These are phyloP conservation scores for Acanthisitta chloris DNA, from an alignment of 2,113 vertebrate genomes.

Conservation along the genomic window DNA sequence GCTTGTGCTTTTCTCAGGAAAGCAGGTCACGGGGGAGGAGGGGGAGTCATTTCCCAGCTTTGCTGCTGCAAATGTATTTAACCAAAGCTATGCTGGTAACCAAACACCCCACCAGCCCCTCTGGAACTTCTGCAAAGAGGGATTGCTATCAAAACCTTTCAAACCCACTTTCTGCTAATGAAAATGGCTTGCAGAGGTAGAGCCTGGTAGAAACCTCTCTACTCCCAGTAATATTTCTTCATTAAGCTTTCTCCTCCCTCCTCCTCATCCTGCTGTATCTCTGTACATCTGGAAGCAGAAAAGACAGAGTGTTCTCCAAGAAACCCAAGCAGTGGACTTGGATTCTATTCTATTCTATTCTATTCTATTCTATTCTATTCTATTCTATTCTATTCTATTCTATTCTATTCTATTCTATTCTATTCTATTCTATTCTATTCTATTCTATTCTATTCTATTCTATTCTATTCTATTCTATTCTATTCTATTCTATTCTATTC, in stretches of 20 bases:
- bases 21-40: constrained; percentile 48
- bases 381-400: not conserved
- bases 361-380: not conserved
- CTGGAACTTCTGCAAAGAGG: not conserved
- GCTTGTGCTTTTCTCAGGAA: constrained; percentile 24
- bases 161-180: not conserved
- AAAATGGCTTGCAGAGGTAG: not conserved
- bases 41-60: not conserved
- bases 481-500: not conserved
- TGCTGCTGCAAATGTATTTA: not conserved
- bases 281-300: not conserved
- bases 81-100: not conserved
- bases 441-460: not conserved
- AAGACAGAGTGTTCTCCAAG: not conserved
- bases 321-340: not conserved
- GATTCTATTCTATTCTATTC: not conserved
- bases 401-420: too few relatives aligned
- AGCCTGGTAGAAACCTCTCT: not conserved
- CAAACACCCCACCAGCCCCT: not conserved
- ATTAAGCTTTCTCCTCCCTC: not conserved
- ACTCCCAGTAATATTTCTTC: not conserved
- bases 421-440: not conserved
- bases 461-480: not conserved
- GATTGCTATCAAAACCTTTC: not conserved
- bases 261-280: not conserved